phyloP scores from a whole-genome alignment of 1,140 invertebrate species.

The Zaprionus taronus region DNA sequence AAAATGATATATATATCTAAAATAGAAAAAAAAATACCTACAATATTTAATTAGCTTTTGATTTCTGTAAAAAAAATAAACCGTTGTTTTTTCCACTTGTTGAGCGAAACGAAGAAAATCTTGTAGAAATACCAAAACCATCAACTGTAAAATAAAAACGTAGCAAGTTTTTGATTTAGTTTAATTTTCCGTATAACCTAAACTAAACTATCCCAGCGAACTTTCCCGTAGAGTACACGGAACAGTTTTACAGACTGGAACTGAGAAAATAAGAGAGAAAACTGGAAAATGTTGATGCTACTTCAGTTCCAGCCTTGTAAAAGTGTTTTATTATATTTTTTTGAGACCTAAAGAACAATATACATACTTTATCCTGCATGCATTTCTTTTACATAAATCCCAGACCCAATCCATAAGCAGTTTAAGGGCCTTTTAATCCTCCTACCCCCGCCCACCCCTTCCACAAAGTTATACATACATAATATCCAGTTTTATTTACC shows the following conservation, averaged over 20 bases:
- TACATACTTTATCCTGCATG: constrained; percentile 38
- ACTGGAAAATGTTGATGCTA: background rate
- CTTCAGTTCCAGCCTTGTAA: constrained; percentile 10
- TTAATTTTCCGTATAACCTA: constrained; percentile 41
- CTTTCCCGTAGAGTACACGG: constrained; percentile 19
- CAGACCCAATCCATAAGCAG: constrained; percentile 20
- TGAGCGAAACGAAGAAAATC: constrained; percentile 26
- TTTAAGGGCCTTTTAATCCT: constrained; percentile 10
- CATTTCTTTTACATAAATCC: constrained; percentile 11
- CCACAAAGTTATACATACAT: constrained; percentile 15
- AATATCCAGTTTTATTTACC: constrained; percentile 25
- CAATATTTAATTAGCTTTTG: constrained; percentile 31
- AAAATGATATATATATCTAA: constrained; percentile 7
- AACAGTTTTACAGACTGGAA: constrained; percentile 9
- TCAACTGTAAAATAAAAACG: constrained; percentile 36
- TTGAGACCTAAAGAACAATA: background rate
- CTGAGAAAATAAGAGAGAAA: background rate
- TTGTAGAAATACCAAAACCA: constrained; percentile 23
- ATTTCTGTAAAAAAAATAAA: constrained; percentile 39
- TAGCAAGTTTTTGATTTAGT: constrained; percentile 30
- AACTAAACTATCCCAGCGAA: constrained; percentile 36
- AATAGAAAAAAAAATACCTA: constrained; percentile 10
- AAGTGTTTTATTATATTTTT: background rate
- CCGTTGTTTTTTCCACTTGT: constrained; percentile 4
- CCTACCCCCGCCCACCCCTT: constrained; percentile 1